These are phyloP conservation scores for Adelosebastes latens DNA, from an alignment of 2,797 vertebrate genomes.

Conservation along the genomic window DNA sequence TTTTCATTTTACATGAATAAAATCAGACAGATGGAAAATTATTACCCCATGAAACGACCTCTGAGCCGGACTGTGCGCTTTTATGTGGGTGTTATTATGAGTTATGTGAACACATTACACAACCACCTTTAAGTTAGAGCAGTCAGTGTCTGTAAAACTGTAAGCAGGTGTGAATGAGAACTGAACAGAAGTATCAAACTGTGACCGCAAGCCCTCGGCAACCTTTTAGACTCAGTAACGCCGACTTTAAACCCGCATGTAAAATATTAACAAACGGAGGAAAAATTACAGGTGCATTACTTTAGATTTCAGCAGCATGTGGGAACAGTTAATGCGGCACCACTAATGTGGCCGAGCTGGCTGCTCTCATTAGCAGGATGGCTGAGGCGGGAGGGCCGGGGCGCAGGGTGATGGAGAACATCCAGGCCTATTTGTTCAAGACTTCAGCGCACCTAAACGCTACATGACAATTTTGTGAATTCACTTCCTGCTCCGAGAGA, in stretches of 20 bases:
- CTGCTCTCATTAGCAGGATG: constrained; percentile 73
- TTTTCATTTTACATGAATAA: constrained; percentile 24
- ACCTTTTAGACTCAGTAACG: constrained; percentile 59
- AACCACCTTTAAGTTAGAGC: constrained; percentile 64
- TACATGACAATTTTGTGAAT: constrained; percentile 46
- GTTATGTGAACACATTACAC: constrained; percentile 64
- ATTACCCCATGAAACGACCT: constrained; percentile 53
- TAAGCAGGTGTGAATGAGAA: constrained; percentile 68
- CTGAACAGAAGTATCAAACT: constrained; percentile 42
- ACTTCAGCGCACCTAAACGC: constrained; percentile 43
- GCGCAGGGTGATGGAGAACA: constrained; percentile 64
- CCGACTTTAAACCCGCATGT: constrained; percentile 44
- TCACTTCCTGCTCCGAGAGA: constrained; percentile 54
- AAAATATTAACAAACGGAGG: constrained; percentile 74
- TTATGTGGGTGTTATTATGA: constrained; percentile 66
- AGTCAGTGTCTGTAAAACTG: constrained; percentile 68
- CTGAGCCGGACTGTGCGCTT: constrained; percentile 31
- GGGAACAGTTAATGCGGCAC: constrained; percentile 73
- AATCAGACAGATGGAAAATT: constrained; percentile 46
- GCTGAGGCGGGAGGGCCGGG: constrained; percentile 33
- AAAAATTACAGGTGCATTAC: constrained; percentile 75
- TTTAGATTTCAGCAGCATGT: constrained; percentile 74
- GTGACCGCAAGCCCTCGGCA: constrained; percentile 45
- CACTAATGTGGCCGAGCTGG: constrained; percentile 67
- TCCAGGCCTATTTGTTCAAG: constrained; percentile 61